These are phyloP conservation scores for Rhabdomys pumilio DNA, from an alignment of 2,797 vertebrate genomes.

Conservation along the genomic window DNA sequence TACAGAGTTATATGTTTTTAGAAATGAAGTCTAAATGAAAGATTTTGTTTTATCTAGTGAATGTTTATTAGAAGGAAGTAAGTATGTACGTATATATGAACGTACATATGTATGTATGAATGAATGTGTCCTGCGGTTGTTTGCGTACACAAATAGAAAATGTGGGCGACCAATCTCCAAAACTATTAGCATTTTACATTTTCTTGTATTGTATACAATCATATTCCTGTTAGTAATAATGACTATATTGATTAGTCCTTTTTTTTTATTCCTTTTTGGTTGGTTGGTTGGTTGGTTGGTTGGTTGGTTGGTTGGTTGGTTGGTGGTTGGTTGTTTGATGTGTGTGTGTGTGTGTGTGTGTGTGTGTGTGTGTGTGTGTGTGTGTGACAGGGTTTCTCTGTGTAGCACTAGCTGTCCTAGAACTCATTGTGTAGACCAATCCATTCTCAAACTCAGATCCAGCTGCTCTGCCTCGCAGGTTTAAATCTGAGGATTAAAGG, in stretches of 20 bases:
- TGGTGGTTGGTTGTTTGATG: too few relatives aligned
- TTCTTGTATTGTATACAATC: neutral
- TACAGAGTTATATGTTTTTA: conserved; percentile 52
- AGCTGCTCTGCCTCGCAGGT: neutral
- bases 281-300: neutral
- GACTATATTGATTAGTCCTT: neutral
- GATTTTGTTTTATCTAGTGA: conserved; percentile 28
- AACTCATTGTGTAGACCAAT: neutral
- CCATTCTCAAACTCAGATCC: neutral
- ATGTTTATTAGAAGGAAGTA: conserved; percentile 57
- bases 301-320: neutral
- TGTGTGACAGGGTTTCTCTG: neutral
- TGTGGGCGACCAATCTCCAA: neutral
- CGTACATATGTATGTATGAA: too few relatives aligned
- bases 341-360: too few relatives aligned
- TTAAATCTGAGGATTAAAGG: neutral
- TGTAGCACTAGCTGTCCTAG: neutral
- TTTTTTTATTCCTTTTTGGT: neutral
- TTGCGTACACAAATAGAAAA: conserved; percentile 35
- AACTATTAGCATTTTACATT: neutral
- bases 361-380: neutral
- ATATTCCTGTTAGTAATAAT: conserved; percentile 18
- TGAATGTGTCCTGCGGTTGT: neutral
- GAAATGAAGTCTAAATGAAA: conserved; percentile 6
- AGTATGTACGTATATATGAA: too few relatives aligned